Conservation (phyloP, 2,888 invertebrate genomes). For the Hanleya hanleyi region DNA sequence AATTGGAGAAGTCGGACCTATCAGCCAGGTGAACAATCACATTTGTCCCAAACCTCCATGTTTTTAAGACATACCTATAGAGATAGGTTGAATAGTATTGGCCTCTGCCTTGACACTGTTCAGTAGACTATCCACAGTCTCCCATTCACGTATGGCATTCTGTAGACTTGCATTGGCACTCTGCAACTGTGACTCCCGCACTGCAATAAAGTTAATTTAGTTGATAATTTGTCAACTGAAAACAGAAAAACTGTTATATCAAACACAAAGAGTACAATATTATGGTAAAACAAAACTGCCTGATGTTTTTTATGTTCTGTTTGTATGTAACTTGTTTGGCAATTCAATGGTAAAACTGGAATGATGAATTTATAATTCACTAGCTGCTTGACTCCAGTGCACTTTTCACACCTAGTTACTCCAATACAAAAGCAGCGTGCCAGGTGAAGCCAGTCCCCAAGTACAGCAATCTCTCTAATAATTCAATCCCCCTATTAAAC, state of each 20-base stretch:
- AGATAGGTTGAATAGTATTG: background rate
- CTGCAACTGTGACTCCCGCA: background rate
- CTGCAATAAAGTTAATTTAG: background rate
- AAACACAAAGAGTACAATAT: background rate
- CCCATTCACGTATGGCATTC: slow-evolving; percentile 20
- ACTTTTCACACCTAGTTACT: too few relatives aligned
- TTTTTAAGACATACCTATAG: slow-evolving; percentile 9
- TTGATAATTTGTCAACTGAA: too few relatives aligned
- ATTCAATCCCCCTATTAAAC: too few relatives aligned
- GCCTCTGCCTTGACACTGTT: background rate
- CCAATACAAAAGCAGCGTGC: too few relatives aligned
- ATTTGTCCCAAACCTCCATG: background rate
- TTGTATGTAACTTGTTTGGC: background rate
- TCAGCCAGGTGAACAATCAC: background rate
- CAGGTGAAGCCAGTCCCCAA: too few relatives aligned
- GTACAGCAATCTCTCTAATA: too few relatives aligned
- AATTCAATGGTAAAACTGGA: background rate
- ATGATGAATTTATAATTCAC: background rate
- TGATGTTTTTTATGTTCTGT: background rate
- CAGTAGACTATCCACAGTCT: background rate
- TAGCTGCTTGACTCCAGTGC: too few relatives aligned
- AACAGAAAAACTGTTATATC: too few relatives aligned
- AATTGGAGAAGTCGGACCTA: too few relatives aligned
- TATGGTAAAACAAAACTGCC: background rate
- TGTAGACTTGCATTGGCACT: slow-evolving; percentile 27